These are phyloP conservation scores for Plusia festucae DNA, from an alignment of 2,888 invertebrate genomes.

Conservation along the genomic window DNA sequence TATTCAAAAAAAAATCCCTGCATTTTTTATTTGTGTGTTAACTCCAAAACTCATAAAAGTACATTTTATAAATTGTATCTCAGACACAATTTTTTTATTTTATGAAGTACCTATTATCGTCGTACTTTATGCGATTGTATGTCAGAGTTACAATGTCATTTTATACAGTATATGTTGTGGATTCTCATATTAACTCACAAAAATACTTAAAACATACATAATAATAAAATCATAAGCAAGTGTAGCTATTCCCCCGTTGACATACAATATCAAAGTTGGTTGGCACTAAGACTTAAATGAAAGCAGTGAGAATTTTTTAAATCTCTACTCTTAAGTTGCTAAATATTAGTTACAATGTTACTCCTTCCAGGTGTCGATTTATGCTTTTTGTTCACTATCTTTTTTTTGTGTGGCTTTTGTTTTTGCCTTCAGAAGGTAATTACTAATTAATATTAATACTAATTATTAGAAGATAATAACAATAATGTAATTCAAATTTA, in stretches of 20 bases:
- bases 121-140: constrained; percentile 9
- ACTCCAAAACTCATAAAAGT: constrained; percentile 3
- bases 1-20: background rate
- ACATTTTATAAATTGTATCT: constrained; percentile 15
- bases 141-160: constrained; percentile 18
- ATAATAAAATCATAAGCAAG: constrained; percentile 6
- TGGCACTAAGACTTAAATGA: constrained; percentile 10
- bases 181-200: constrained; percentile 10
- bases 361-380: background rate
- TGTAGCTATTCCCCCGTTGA: constrained; percentile 6
- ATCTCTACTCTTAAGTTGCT: constrained; percentile 10
- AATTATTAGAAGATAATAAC: too few species aligned
- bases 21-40: constrained; percentile 11
- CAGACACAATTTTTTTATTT: constrained; percentile 12
- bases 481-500: too few species aligned
- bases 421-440: too few species aligned
- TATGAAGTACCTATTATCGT: constrained; percentile 5
- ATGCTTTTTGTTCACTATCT: too few species aligned
- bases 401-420: too few species aligned
- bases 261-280: background rate
- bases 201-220: constrained; percentile 6
- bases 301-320: constrained; percentile 13
- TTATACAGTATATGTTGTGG: background rate
- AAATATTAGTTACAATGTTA: constrained; percentile 10
- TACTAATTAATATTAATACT: too few species aligned